Base-by-base conservation (phyloP, 2,113 vertebrate genomes). In the Neogobius melanostomus region DNA sequence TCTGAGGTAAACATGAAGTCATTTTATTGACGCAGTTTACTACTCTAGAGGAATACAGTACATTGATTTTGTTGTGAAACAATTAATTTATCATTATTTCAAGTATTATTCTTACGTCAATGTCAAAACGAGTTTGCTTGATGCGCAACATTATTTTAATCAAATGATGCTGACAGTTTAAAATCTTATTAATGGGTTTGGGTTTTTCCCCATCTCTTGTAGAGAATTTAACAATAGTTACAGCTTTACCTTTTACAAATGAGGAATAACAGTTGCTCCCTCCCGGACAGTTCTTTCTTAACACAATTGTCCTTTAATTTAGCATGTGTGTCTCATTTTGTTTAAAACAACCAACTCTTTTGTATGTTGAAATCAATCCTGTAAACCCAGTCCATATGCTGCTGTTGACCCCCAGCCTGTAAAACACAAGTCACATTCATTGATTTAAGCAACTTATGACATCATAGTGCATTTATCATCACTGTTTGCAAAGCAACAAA, bases 251-350 rank as follows among this genome's bases (percentile, higher is more conserved):
- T 16, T 42, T 52, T 36, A 52, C 21, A 56, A 10, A 66, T 42
- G 2, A 72, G 7, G 66, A 48, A 57, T 6, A 3, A n/a, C 7
- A 17, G 11, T 57, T 17, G 45, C 8, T 21, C 2, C 44, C 59
- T 44, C 6, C 7, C 44, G 51, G 36, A 42, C 17, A 72, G 45
- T 3, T 21, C 46, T 70, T 51, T 66, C 45, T 53, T 17, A 8
- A 57, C 51, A 64, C 66, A 53, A 54, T 50, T 57, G 44, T 79
- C 17, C 49, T 59, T 46, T 11, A 42, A 14, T 48, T 69, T 21
- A 49, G 79, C 70, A 83, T 68, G 21, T 85, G 81, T 28, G 59
- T 66, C 68, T 75, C 5, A 81, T 87, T 36, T 83, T 61, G 6
- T 36, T 51, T 42, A 44, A 17, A 54, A 57, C 48, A 68, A 14